Conservation (phyloP, 2,113 vertebrate species). For the Opisthocomus hoazin region DNA sequence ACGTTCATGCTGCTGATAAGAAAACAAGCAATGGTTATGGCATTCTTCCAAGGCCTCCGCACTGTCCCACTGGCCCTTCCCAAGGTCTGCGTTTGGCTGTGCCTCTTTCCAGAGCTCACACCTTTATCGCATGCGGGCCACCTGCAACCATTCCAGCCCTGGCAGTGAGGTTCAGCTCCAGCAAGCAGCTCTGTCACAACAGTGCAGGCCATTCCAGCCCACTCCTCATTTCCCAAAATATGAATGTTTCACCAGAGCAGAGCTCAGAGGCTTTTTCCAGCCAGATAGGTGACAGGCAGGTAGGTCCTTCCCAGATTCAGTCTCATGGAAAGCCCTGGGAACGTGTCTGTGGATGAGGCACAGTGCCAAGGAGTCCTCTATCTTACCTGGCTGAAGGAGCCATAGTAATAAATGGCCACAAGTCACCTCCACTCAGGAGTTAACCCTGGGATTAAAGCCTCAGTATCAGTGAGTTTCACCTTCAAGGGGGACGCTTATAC, state of each 20-base stretch:
- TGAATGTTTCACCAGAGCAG: not conserved
- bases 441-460: not conserved
- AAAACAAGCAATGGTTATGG: not conserved
- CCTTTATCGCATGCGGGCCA: not conserved
- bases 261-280: conserved; percentile 3
- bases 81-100: not conserved
- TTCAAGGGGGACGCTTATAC: not conserved
- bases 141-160: not conserved
- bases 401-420: not conserved
- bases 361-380: not conserved
- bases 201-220: not conserved
- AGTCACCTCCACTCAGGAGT: not conserved
- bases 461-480: not conserved
- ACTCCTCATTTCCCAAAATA: not conserved
- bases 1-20: not conserved
- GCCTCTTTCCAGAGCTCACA: not conserved
- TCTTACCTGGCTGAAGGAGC: not conserved
- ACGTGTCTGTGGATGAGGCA: not conserved
- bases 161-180: not conserved
- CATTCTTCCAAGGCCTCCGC: not conserved
- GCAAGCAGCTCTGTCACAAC: conserved; percentile 3
- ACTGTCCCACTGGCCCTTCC: not conserved
- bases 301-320: not conserved
- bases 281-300: not conserved
- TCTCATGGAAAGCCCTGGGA: not conserved